Conservation (phyloP, 2,113 vertebrate genomes). For the Corvus hawaiiensis region DNA sequence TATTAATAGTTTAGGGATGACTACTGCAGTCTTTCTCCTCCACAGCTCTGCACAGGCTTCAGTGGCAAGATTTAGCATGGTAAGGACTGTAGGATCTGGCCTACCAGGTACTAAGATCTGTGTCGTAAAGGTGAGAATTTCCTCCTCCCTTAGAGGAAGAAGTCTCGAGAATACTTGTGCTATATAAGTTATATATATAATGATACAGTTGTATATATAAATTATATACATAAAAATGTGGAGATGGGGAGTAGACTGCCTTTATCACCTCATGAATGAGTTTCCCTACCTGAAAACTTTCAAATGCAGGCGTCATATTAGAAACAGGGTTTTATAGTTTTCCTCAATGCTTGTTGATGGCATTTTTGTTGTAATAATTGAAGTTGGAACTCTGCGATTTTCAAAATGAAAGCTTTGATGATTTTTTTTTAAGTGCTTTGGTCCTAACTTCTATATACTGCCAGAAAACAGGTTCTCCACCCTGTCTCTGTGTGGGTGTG, state of each 20-base stretch:
- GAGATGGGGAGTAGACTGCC: background rate
- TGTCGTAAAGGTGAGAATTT: background rate
- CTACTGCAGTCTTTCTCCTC: conserved; percentile 1
- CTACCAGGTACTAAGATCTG: background rate
- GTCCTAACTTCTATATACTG: conserved; percentile 72
- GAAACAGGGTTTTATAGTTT: conserved; percentile 48
- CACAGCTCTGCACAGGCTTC: background rate
- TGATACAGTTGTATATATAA: conserved; percentile 28
- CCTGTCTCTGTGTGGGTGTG: conserved; percentile 44
- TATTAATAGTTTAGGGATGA: background rate
- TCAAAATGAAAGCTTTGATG: conserved; percentile 67
- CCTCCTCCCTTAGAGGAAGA: conserved; percentile 9
- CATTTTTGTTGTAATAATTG: conserved; percentile 41
- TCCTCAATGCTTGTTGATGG: conserved; percentile 28
- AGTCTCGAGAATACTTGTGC: background rate
- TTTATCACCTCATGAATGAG: conserved; percentile 52
- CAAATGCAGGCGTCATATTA: conserved; percentile 39
- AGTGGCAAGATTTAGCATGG: background rate
- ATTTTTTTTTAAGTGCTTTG: conserved; percentile 59
- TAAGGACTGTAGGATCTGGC: background rate
- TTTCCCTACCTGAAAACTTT: conserved; percentile 55
- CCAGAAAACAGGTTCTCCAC: conserved; percentile 68
- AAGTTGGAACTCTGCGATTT: conserved; percentile 46
- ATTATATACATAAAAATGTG: conserved; percentile 14
- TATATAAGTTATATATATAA: conserved; percentile 58